Percentiles rank a stretch among this genome's conserved stretches.
Evolutionary conservation across 2,113 vertebrate genomes (phyloP).

Genomic region (Oriolus oriolus): DNA sequence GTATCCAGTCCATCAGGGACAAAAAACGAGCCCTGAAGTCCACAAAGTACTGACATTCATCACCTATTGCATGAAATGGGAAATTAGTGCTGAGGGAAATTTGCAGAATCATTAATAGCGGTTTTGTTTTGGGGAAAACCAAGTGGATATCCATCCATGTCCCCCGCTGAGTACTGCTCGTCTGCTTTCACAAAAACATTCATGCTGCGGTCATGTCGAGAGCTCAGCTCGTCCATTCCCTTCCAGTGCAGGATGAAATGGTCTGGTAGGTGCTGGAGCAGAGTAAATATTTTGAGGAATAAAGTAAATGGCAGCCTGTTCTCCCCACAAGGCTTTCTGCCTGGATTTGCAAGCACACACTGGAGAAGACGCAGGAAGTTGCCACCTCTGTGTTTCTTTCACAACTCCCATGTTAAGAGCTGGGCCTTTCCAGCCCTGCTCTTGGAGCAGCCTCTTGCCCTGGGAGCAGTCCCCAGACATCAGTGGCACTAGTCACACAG

Average conservation of each 20-base stretch:
- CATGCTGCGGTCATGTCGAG: neutral
- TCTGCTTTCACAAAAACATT: neutral
- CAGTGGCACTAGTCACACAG: neutral
- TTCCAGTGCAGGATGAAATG: neutral
- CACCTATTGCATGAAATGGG: neutral
- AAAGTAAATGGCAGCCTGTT: neutral
- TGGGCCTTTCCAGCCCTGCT: neutral
- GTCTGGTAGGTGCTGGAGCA: neutral
- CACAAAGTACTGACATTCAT: neutral
- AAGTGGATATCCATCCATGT: neutral
- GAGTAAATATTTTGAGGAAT: neutral
- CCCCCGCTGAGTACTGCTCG: fast-evolving
- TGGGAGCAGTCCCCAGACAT: neutral
- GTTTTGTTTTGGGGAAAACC: neutral
- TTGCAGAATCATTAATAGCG: neutral
- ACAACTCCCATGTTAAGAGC: fast-evolving
- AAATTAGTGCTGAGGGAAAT: conserved; percentile 13
- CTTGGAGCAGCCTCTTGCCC: neutral
- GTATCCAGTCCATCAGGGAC: neutral
- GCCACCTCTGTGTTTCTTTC: neutral
- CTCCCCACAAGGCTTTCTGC: neutral
- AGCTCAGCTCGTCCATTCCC: neutral
- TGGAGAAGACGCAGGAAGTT: neutral
- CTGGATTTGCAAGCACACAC: neutral
- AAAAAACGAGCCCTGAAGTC: neutral